These are phyloP conservation scores for Montipora sp. DNA, from an alignment of 64 coral and sea anemone species.

Conservation along the genomic window DNA sequence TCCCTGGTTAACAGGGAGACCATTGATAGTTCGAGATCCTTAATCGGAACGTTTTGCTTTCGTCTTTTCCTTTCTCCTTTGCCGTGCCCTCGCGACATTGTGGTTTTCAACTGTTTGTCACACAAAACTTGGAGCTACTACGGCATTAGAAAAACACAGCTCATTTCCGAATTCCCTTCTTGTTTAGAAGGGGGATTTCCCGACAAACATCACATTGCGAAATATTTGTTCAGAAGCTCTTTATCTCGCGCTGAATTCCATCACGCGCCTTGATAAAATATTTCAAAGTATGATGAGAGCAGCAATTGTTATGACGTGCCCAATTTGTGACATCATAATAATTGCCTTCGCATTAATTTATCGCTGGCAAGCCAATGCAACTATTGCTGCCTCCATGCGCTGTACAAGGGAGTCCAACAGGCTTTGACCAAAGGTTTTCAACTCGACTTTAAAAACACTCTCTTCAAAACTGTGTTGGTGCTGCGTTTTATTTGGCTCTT, in stretches of 20 bases:
- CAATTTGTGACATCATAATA: slow-evolving; percentile 4
- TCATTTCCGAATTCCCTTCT: slow-evolving; percentile 2
- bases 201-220: background rate
- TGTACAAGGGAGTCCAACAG: too few species aligned
- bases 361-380: too few species aligned
- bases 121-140: background rate
- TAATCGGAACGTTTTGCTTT: background rate
- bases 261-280: background rate
- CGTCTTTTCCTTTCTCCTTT: slow-evolving; percentile 15
- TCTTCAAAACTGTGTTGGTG: too few species aligned
- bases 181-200: slow-evolving; percentile 21
- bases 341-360: too few species aligned
- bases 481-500: too few species aligned
- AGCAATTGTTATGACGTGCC: too few species aligned
- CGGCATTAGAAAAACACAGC: background rate
- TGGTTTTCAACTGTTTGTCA: background rate
- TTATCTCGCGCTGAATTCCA: background rate
- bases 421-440: too few species aligned
- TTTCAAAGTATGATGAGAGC: too few species aligned
- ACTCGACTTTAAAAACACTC: too few species aligned
- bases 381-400: too few species aligned
- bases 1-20: background rate
- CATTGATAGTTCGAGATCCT: slow-evolving; percentile 34
- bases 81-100: slow-evolving; percentile 70
- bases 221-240: background rate